Base-by-base conservation (phyloP, 1,140 invertebrate genomes). In the Campoletis sonorensis region DNA sequence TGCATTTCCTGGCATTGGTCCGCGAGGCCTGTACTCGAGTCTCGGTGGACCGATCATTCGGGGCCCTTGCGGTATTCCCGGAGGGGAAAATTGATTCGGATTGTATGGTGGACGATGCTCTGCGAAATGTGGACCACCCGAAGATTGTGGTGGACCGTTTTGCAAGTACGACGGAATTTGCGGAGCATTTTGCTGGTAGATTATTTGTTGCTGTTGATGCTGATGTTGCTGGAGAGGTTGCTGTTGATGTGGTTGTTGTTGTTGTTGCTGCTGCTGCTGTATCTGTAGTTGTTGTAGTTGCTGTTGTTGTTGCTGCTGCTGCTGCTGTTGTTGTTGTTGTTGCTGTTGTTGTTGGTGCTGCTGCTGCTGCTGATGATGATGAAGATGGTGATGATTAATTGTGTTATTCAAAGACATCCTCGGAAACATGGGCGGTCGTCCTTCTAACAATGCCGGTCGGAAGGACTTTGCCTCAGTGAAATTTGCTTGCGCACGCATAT, bases 391-490 rank as follows among this genome's bases (percentile, higher is more conserved):
- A 70, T 72, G 72, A 68, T 73, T 88, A 54, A 81, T 82, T 37
- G 87, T 30, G 61, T 84, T 87, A 51, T 82, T 85, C 33, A 86
- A 85, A 58, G 86, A 79, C 33, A 87, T 86, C 26, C 85, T 80
- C 8, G 84, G 87, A 83, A 87, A 90, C 13, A 82, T 76, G n/a
- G 86, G 85, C 7, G 88, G 83, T 51, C 87, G 82, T 23, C 87
- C 86, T 58, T 90, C 88, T 37, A 90, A 76, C n/a, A 90, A 51
- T 16, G 88, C 88, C 67, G 86, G 84, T 76, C 91, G 85, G n/a
- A 85, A 90, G 49, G 81, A 82, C 45, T 87, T 88, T 33, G 87
- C 89, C 83, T 85, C 79, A 16, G 79, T 85, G 21, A 85, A 84
- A n/a, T 72, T 67, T 3, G 79, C 54, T 37, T 79, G 82, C 23